phyloP scores from a whole-genome alignment of 2,888 invertebrate genomes.

The Thera britannica region DNA sequence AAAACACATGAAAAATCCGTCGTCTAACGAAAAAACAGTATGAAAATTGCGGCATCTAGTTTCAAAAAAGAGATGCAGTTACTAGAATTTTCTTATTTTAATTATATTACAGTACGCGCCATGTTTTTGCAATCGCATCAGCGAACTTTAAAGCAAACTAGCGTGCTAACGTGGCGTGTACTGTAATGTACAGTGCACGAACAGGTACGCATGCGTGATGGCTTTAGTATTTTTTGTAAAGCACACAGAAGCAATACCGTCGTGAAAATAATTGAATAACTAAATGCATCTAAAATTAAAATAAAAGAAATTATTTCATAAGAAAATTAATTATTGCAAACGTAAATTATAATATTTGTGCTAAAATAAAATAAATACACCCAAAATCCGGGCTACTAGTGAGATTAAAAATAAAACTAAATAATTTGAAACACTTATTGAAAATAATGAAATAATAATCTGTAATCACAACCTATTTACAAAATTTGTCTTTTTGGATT shows the following conservation, averaged over 20 bases:
- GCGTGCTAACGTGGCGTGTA: constrained; percentile 10
- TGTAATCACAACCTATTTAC: constrained; percentile 36
- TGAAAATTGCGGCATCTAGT: constrained; percentile 13
- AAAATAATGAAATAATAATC: constrained; percentile 18
- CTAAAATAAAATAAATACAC: constrained; percentile 28
- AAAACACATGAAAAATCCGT: background rate
- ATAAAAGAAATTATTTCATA: constrained; percentile 5
- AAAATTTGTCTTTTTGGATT: constrained; percentile 25
- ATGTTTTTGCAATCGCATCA: background rate
- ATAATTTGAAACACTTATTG: constrained; percentile 12
- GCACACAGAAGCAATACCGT: constrained; percentile 71
- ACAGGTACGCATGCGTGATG: constrained; percentile 66
- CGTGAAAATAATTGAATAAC: constrained; percentile 41
- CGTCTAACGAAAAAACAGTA: background rate
- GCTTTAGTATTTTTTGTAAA: constrained; percentile 60
- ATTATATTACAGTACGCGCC: constrained; percentile 20
- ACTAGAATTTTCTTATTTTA: constrained; percentile 4
- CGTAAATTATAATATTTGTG: constrained; percentile 21
- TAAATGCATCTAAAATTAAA: constrained; percentile 12
- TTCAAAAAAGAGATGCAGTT: background rate
- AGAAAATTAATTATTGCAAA: constrained; percentile 2
- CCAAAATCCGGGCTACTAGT: constrained; percentile 17
- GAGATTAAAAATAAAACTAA: constrained; percentile 30
- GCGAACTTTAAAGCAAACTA: background rate
- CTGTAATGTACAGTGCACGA: constrained; percentile 36